Evolutionary conservation across 2,797 vertebrate species (phyloP), one percentile per base, ranked within the genome.

Genomic region (Antrozous pallidus): DNA sequence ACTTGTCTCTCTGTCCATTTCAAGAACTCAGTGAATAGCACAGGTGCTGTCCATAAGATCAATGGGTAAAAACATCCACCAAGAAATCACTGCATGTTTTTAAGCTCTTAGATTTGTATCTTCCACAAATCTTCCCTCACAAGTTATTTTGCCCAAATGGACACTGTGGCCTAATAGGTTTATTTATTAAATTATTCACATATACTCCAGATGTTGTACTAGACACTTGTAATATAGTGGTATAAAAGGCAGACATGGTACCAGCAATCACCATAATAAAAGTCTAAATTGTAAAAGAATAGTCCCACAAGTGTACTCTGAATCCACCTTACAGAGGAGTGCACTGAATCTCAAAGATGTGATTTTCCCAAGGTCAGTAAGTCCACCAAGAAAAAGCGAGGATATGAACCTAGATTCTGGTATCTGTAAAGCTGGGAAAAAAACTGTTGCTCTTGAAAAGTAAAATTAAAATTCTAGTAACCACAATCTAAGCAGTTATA

Each of bases 11-110:
- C 82, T 91, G 94, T 86, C 58, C 9, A 33, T 58, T 94, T 94
- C 96, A 97, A 94, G 94, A 91, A 96, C 86, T 91, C 90, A 88
- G 88, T 95, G 96, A 95, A 78, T 69, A 96, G 94, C 0, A 28
- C 95, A 97, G 92, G 96, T 96, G 81, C 78, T 84, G 90, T 61
- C 82, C 78, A 13, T 86, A 95, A 95, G 97, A 96, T 96, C 38
- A 93, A 73, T 1, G 31, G 81, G 12, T 4, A 69, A 91, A 90
- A 96, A 67, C 58, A 92, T 95, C 73, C 70, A 90, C 56, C 47
- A 9, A 65, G 90, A 97, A 96, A 91, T 63, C 54, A 11, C 5
- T 84, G 65, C 3, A 1, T 13, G 7, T 83, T 95, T 88, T 63
- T 56, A 93, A 94, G 83, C 8, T 45, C 90, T 75, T 24, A 79